Evolutionary conservation across 2,888 invertebrate genomes (phyloP).

Genomic region (Erpobdella octoculata): DNA sequence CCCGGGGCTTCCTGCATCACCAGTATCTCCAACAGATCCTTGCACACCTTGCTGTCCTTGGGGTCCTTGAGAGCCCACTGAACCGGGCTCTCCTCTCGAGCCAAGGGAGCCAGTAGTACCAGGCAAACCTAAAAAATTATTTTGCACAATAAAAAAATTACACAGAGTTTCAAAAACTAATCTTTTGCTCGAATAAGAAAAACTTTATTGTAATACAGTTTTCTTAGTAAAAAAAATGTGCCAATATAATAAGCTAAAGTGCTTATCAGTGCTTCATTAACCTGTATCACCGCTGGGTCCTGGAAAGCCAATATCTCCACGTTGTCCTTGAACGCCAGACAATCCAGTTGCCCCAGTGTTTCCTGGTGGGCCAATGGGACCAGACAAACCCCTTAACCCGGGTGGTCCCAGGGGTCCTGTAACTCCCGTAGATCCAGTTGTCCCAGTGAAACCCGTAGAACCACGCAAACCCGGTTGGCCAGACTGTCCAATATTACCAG

Average conservation of each 20-base stretch:
- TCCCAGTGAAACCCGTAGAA: constrained; percentile 34
- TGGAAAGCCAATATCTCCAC: constrained; percentile 29
- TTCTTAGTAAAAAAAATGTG: too few species aligned
- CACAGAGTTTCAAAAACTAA: too few species aligned
- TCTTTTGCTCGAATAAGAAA: too few species aligned
- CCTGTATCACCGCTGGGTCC: constrained; percentile 34
- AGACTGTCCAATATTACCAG: constrained; percentile 37
- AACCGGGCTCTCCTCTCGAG: constrained; percentile 38
- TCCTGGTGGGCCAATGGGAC: constrained; percentile 38
- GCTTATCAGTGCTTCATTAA: too few species aligned
- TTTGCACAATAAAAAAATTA: neutral
- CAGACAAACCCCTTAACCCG: constrained; percentile 29
- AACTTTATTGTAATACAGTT: too few species aligned
- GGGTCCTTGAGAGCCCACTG: constrained; percentile 38
- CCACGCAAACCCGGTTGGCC: constrained; percentile 56
- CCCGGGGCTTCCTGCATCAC: constrained; percentile 30
- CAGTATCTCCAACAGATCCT: constrained; percentile 28
- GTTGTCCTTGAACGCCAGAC: constrained; percentile 25
- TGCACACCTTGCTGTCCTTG: constrained; percentile 38
- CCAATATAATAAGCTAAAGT: too few species aligned
- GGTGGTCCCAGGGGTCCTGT: constrained; percentile 25
- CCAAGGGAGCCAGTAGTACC: constrained; percentile 32
- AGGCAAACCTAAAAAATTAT: neutral
- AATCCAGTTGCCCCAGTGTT: constrained; percentile 30
- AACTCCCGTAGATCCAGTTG: constrained; percentile 30